Conservation (phyloP, 2,797 vertebrate genomes). For the Synanceia verrucosa region DNA sequence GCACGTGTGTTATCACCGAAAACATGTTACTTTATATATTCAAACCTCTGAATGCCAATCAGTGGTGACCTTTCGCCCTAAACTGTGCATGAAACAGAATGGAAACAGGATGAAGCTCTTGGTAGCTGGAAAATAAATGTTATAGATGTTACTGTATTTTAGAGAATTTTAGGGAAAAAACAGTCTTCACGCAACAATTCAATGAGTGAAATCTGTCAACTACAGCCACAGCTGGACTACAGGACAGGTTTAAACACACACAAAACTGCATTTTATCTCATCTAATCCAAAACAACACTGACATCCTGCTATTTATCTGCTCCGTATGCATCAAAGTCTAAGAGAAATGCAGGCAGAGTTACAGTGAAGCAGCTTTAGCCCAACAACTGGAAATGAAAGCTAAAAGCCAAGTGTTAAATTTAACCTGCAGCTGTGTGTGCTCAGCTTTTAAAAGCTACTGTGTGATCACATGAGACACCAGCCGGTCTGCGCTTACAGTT, state of each 20-base stretch:
- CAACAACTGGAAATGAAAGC: conserved; percentile 33
- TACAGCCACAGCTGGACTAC: background rate
- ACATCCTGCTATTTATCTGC: conserved; percentile 20
- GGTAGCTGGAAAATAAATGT: background rate
- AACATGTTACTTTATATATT: conserved; percentile 12
- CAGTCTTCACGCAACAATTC: background rate
- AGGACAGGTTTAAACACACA: background rate
- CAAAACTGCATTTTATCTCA: background rate
- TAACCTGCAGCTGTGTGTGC: conserved; percentile 57
- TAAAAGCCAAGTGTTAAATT: conserved; percentile 47
- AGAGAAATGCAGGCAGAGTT: conserved; percentile 38
- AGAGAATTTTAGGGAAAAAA: background rate
- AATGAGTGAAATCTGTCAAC: background rate
- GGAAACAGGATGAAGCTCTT: background rate
- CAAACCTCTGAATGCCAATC: conserved; percentile 16
- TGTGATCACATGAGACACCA: conserved; percentile 5
- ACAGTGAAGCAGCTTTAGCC: conserved; percentile 20
- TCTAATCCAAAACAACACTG: conserved; percentile 17
- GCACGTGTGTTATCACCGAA: conserved; percentile 3
- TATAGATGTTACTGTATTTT: background rate
- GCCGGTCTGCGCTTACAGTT: background rate
- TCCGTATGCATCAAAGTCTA: conserved; percentile 8
- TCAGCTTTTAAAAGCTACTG: conserved; percentile 28
- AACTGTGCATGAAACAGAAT: conserved; percentile 3
- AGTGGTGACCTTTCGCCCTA: background rate